phyloP scores from a whole-genome alignment of 2,113 vertebrate species.

The Fukomys damarensis region DNA sequence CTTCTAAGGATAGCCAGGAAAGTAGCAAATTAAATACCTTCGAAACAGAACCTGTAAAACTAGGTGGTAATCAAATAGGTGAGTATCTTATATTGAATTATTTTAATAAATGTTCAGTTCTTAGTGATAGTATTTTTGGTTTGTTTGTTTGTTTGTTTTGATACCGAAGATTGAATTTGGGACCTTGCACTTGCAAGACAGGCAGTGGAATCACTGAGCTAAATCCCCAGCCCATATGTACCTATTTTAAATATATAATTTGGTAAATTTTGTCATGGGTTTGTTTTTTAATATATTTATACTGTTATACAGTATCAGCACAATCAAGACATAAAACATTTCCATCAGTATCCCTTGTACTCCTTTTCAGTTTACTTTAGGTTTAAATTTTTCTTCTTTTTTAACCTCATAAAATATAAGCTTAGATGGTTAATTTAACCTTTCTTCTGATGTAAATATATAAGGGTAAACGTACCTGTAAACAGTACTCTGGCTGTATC shows the following conservation, averaged over 20 bases:
- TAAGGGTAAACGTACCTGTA: slow-evolving; percentile 12
- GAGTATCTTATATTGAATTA: slow-evolving; percentile 69
- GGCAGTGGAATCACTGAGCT: too few relatives aligned
- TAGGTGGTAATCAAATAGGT: slow-evolving; percentile 84
- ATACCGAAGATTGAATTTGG: too few relatives aligned
- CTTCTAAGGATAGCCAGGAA: slow-evolving; percentile 70
- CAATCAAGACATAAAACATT: neutral
- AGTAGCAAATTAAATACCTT: slow-evolving; percentile 61
- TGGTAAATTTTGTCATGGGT: neutral
- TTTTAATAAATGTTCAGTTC: slow-evolving; percentile 52
- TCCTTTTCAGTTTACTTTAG: slow-evolving; percentile 23
- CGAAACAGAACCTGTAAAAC: slow-evolving; percentile 86
- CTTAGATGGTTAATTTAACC: slow-evolving; percentile 25
- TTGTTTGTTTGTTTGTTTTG: too few relatives aligned
- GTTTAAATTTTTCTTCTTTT: neutral
- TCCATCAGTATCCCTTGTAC: neutral
- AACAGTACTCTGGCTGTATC: neutral
- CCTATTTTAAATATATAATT: neutral
- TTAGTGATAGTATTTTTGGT: slow-evolving; percentile 33
- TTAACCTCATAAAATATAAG: slow-evolving; percentile 25
- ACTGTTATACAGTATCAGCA: neutral
- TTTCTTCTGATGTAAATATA: neutral
- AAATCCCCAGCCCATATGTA: too few relatives aligned
- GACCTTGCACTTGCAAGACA: too few relatives aligned
- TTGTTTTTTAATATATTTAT: slow-evolving; percentile 14